Evolutionary conservation across 64 coral and sea anemone species (phyloP), one percentile per base, ranked within the genome.

Genomic region (Montipora cactus): DNA sequence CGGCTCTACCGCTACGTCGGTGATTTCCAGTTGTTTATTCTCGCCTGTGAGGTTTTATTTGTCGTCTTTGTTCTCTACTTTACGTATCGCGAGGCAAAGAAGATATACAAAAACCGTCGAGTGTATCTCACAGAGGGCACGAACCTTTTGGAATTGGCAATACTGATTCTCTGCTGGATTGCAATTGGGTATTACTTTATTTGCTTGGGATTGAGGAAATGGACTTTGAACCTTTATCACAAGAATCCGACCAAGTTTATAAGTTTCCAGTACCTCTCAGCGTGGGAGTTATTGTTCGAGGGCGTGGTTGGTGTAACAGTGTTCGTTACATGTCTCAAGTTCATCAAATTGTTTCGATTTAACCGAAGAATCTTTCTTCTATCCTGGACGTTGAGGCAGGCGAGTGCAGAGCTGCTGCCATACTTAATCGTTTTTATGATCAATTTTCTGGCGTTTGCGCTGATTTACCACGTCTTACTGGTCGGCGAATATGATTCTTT

Each of bases 331-430:
- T 92, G 77, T 6, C 66, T 96, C 16, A 99, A 99, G 72, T 89
- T 96, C 76, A 80, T 99, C 49, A 94, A 94, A 47, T 77, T 99
- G 15, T 89, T 99, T 18, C 89, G 80, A 47, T 99, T 99, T 74
- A 99, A 99, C 86, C 90, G 93, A 28, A 87, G 92, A 49, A 99
- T 99, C 79, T 99, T 90, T 67, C 76, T 96, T 0, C 74, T 99
- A 44, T 87, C 95, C 1, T 88, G 81, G 23, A 99, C 98, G 44
- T 76, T 99, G 67, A 67, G 69, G 10, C 89, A 92, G 14, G 89
- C 98, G 5, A 62, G 71, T 6, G 78, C 67, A 88, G 98, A 99
- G 5, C 89, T 99, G 19, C 14, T 70, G 0, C 88, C 87, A 47
- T 99, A 92, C 28, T 22, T 84, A 1, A 21, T 80, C 0, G 84